These are phyloP conservation scores for Suncus etruscus DNA, from an alignment of 2,113 vertebrate genomes.

Conservation along the genomic window DNA sequence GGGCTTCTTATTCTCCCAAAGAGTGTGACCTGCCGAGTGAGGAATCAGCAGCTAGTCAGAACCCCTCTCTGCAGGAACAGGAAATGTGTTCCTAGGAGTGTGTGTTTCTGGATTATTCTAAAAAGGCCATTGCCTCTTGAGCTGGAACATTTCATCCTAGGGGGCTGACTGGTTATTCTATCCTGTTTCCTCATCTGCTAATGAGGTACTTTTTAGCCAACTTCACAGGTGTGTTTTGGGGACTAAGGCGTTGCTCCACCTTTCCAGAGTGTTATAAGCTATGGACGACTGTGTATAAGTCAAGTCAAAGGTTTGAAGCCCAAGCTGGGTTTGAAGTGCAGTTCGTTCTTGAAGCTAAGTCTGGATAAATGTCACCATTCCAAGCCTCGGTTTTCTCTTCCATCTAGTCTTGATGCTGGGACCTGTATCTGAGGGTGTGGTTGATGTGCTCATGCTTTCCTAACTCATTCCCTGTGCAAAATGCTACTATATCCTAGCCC, in stretches of 20 bases:
- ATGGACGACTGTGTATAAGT: background rate
- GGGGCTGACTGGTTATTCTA: background rate
- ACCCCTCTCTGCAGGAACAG: background rate
- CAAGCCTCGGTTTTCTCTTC: background rate
- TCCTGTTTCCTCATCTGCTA: background rate
- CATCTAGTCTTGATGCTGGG: background rate
- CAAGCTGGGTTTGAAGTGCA: background rate
- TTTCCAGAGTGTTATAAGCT: too few species aligned
- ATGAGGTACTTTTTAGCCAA: background rate
- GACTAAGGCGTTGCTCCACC: background rate
- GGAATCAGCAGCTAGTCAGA: background rate
- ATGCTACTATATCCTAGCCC: background rate
- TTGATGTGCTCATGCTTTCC: background rate
- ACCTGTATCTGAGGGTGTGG: background rate
- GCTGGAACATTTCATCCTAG: background rate
- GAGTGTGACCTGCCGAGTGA: background rate
- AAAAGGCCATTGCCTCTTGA: background rate
- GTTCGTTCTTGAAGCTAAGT: background rate
- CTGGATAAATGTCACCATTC: background rate
- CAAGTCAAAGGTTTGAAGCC: background rate
- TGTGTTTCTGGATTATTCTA: background rate
- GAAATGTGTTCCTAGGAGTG: conserved; percentile 12
- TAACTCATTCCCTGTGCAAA: background rate
- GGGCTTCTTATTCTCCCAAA: background rate
- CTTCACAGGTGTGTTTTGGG: background rate